phyloP scores from a whole-genome alignment of 2,797 vertebrate species.

The Dipus sagitta region DNA sequence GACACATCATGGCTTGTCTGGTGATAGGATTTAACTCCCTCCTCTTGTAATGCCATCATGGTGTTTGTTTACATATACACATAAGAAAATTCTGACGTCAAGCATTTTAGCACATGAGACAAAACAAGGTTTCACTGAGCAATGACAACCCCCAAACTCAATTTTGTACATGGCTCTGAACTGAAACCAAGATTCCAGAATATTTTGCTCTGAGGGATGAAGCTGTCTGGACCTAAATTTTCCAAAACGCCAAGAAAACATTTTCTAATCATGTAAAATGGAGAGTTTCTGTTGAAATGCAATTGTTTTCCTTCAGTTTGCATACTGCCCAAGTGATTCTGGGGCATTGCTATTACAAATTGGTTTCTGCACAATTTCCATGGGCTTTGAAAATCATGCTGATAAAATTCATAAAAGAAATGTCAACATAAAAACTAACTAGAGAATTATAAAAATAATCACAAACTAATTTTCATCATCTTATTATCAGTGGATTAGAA shows the following conservation, averaged over 20 bases:
- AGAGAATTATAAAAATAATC: constrained; percentile 56
- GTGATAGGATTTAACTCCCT: constrained; percentile 23
- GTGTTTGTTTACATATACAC: constrained; percentile 41
- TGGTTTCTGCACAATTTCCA: constrained; percentile 60
- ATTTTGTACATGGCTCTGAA: constrained; percentile 64
- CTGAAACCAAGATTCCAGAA: constrained; percentile 70
- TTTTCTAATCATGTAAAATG: constrained; percentile 72
- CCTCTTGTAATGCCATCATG: constrained; percentile 2
- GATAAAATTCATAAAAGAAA: constrained; percentile 51
- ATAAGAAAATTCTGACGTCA: not conserved
- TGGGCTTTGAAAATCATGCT: constrained; percentile 47
- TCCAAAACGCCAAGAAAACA: constrained; percentile 68
- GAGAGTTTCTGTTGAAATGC: constrained; percentile 64
- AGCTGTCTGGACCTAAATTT: constrained; percentile 74
- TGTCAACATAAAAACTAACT: constrained; percentile 53
- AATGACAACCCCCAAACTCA: constrained; percentile 61
- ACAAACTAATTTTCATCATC: constrained; percentile 38
- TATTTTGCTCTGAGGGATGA: constrained; percentile 70
- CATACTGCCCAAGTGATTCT: constrained; percentile 72
- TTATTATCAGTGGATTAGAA: constrained; percentile 62
- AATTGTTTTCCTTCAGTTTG: constrained; percentile 72
- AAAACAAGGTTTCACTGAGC: constrained; percentile 48
- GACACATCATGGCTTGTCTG: constrained; percentile 22
- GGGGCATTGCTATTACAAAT: constrained; percentile 53
- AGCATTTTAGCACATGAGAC: constrained; percentile 34